Base-by-base conservation (phyloP, 2,113 vertebrate species). In the Odontophorus gujanensis region DNA sequence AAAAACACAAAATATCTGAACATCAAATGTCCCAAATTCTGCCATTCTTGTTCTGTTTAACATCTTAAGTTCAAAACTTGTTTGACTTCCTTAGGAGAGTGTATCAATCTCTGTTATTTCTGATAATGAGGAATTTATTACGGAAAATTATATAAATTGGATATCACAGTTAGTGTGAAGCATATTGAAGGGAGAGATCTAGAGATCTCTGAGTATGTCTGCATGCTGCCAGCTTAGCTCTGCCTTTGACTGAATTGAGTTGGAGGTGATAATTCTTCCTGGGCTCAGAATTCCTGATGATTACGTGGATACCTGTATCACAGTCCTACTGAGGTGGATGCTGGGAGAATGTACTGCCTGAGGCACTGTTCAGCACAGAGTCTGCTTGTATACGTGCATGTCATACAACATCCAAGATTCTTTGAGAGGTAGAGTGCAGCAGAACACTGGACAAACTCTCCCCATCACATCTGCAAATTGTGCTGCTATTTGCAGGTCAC, bases 31-130 rank as follows among this genome's bases (percentile, higher is more conserved):
- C 73, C 77, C 66, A 72, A 66, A 87, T 87, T 81, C 48, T 92
- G 11, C 22, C 5, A 7, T 57, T 16, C 5, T 87, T 11, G 38
- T 76, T 89, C 57, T 93, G 87, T 92, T 53, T 50, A 55, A 38
- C 51, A 86, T 90, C 38, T 68, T 65, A 86, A 86, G 57, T 86
- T 95, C 51, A 88, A 84, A 90, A 71, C 17, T 24, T 66, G 9
- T 75, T 87, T 90, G 69, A 76, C 9, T 4, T 72, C 43, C 24
- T 96, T 89, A 83, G 78, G 79, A 90, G 81, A 79, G 45, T 82
- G 51, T 7, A 73, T 92, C 59, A 62, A 38, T 91, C 71, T 92
- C 30, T 92, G 13, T 85, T 87, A 58, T 77, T 45, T 85, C 42
- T 74, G 45, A 26, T 91, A 74, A 91, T 58, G n/a, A 69, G 84